phyloP scores from a whole-genome alignment of 2,113 vertebrate species.

The Dasyprocta punctata region DNA sequence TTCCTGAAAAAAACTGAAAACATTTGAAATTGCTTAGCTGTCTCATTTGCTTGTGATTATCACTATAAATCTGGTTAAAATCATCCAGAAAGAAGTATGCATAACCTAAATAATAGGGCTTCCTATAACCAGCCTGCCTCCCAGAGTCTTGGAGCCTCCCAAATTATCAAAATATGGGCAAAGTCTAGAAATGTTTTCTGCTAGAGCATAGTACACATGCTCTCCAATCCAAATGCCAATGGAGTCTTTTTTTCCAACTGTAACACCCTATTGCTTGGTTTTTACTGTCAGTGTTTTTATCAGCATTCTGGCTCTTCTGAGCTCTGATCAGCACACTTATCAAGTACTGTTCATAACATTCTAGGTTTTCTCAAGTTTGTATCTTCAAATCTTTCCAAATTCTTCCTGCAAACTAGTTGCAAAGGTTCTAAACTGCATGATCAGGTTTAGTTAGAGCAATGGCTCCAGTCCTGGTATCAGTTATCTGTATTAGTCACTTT shows the following conservation, averaged over 20 bases:
- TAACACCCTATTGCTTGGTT: background rate
- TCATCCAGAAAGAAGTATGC: background rate
- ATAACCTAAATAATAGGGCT: background rate
- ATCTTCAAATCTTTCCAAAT: background rate
- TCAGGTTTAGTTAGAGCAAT: background rate
- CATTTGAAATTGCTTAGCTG: background rate
- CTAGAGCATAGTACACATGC: background rate
- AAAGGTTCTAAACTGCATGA: background rate
- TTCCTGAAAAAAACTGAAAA: background rate
- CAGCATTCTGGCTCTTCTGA: background rate
- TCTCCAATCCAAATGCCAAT: background rate
- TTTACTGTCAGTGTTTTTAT: background rate
- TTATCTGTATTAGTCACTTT: background rate
- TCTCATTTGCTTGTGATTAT: background rate
- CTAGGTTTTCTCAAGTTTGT: background rate
- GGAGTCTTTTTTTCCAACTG: background rate
- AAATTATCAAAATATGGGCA: background rate
- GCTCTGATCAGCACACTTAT: background rate
- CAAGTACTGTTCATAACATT: background rate
- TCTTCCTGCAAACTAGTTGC: background rate
- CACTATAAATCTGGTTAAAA: background rate
- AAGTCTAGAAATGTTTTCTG: background rate
- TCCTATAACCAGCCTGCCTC: background rate
- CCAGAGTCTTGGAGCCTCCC: background rate
- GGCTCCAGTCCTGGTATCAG: background rate